Conservation (phyloP, 92 coral and sea anemone genomes). For the Virgularia gustaviana region DNA sequence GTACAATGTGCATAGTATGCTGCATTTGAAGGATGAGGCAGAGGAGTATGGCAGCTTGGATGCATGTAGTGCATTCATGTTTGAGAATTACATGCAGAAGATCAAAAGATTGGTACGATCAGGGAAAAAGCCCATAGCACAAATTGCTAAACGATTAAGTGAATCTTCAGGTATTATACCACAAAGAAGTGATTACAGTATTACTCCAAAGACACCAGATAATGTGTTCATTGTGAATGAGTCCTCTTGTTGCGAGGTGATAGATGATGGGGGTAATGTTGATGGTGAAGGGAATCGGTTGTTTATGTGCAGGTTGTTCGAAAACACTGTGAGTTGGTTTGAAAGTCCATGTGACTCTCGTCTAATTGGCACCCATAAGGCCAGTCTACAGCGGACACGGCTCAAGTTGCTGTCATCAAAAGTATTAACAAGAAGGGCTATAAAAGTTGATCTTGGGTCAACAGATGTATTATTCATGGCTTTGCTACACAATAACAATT, state of each 20-base stretch:
- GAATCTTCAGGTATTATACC: not conserved
- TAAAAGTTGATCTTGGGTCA: too few relatives aligned
- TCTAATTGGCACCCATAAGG: too few relatives aligned
- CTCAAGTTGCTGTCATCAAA: too few relatives aligned
- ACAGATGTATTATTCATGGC: too few relatives aligned
- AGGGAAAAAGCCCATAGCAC: not conserved
- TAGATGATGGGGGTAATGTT: not conserved
- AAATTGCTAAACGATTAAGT: not conserved
- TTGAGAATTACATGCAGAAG: not conserved
- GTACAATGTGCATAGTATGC: too few relatives aligned
- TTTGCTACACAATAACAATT: too few relatives aligned
- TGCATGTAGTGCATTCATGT: not conserved
- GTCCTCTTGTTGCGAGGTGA: not conserved
- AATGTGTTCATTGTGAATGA: not conserved
- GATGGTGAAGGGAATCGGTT: not conserved
- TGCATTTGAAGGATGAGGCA: not conserved
- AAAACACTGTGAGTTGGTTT: not conserved
- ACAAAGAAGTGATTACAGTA: not conserved
- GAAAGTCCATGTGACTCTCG: not conserved
- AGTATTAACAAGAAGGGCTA: too few relatives aligned
- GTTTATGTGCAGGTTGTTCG: not conserved
- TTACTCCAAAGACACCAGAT: not conserved
- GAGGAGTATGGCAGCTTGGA: too few relatives aligned
- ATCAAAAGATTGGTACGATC: not conserved
- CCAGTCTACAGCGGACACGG: too few relatives aligned